Conservation (phyloP, 2,113 vertebrate genomes). For the Cromileptes altivelis region DNA sequence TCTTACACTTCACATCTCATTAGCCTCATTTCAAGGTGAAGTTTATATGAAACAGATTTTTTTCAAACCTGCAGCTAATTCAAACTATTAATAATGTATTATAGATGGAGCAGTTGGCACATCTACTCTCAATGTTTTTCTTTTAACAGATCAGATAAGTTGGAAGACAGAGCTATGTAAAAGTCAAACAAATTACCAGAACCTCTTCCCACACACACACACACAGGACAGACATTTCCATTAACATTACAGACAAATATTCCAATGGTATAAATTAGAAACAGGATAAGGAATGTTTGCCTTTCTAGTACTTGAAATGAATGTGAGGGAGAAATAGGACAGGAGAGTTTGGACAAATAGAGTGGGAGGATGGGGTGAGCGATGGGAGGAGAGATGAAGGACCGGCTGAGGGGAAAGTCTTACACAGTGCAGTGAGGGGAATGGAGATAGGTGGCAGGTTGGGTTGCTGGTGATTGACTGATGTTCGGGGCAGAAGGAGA, state of each 20-base stretch:
- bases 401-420: slow-evolving; percentile 58
- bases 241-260: slow-evolving; percentile 42
- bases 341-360: slow-evolving; percentile 2
- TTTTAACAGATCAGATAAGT: slow-evolving; percentile 36
- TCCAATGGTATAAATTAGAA: slow-evolving; percentile 28
- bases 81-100: slow-evolving; percentile 50
- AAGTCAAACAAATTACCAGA: slow-evolving; percentile 61
- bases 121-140: slow-evolving; percentile 29
- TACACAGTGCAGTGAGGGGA: slow-evolving; percentile 35
- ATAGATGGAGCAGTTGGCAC: slow-evolving; percentile 32
- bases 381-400: slow-evolving; percentile 46
- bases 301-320: slow-evolving; percentile 2
- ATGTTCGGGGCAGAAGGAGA: slow-evolving; percentile 68
- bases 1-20: slow-evolving; percentile 29
- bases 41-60: slow-evolving; percentile 52
- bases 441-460: slow-evolving; percentile 68
- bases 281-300: slow-evolving; percentile 2
- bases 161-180: slow-evolving; percentile 33
- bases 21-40: slow-evolving; percentile 63
- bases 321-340: slow-evolving; percentile 28
- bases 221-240: slow-evolving; percentile 4
- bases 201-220: background rate
- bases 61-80: slow-evolving; percentile 49
- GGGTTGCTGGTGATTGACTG: slow-evolving; percentile 69
- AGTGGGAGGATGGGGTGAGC: slow-evolving; percentile 19